Percentiles rank a stretch among this genome's conserved stretches.
Conservation (phyloP, 2,888 invertebrate species). For the Mesorhabditis belari region DNA sequence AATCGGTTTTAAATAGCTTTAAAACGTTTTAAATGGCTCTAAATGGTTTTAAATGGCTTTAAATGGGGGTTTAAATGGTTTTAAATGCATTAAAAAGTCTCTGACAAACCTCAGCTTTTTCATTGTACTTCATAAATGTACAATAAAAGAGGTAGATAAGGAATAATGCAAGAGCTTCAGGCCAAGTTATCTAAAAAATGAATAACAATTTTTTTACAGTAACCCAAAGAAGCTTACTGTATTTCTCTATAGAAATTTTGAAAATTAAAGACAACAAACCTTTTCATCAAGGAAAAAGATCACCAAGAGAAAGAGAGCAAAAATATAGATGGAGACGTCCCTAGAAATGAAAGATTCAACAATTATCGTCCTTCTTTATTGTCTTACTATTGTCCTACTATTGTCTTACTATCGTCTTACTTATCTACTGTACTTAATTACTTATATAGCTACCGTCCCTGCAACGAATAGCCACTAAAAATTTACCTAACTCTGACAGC, state of each 20-base stretch:
- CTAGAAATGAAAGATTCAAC: constrained; percentile 12
- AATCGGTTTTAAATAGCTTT: no score
- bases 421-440: not conserved
- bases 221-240: no score
- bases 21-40: no score
- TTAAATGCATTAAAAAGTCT: no score
- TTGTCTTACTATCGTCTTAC: not conserved
- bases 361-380: not conserved
- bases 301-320: constrained; percentile 44
- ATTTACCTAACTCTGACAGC: not conserved
- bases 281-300: constrained; percentile 49
- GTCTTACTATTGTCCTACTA: not conserved
- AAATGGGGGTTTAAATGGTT: no score
- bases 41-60: no score
- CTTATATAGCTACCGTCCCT: no score
- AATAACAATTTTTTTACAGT: not conserved
- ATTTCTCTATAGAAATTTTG: not conserved
- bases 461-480: not conserved
- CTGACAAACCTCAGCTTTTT: constrained; percentile 22
- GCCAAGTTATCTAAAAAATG: constrained; percentile 39
- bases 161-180: constrained; percentile 45
- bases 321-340: constrained; percentile 49
- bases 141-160: constrained; percentile 44
- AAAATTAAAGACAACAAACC: constrained; percentile 6
- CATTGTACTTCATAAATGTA: constrained; percentile 50